phyloP scores from a whole-genome alignment of 2,888 invertebrate genomes.

The Geotrupes spiniger region DNA sequence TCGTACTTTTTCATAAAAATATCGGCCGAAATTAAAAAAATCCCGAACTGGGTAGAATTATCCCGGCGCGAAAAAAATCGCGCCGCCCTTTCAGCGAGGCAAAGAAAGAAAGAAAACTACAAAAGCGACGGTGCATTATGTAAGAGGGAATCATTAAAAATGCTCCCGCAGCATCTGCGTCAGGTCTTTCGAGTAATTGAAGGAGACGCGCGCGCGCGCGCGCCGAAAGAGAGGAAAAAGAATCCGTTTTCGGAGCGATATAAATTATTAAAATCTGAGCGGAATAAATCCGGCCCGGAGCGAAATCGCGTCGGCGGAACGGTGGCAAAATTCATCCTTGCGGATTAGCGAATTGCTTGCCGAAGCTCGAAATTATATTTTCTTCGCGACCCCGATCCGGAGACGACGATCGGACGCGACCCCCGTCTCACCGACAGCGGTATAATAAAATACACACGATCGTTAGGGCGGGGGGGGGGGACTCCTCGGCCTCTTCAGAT shows the following conservation, averaged over 20 bases:
- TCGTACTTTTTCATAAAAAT: too few species aligned
- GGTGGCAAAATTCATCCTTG: constrained; percentile 20
- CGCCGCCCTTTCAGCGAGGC: too few species aligned
- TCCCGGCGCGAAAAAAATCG: too few species aligned
- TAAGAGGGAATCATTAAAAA: constrained; percentile 6
- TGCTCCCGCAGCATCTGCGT: constrained; percentile 2
- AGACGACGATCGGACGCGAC: too few species aligned
- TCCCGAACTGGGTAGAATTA: too few species aligned
- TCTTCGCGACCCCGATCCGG: constrained; percentile 21
- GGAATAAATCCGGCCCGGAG: constrained; percentile 18
- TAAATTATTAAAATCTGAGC: constrained; percentile 21
- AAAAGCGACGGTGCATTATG: not conserved
- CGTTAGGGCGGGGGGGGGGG: too few species aligned
- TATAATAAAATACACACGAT: too few species aligned
- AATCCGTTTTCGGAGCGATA: constrained; percentile 14
- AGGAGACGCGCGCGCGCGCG: too few species aligned
- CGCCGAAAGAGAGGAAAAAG: constrained; percentile 10
- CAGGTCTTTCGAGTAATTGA: not conserved
- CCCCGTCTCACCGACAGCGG: too few species aligned
- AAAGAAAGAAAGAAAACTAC: too few species aligned
- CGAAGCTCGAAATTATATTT: constrained; percentile 27
- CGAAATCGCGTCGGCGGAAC: constrained; percentile 14
- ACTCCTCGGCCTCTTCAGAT: too few species aligned
- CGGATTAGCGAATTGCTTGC: constrained; percentile 26
- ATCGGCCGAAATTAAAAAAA: too few species aligned